Percentiles rank a stretch among this genome's conserved stretches.
phyloP scores from a whole-genome alignment of 2,113 vertebrate species.

The Seriola dumerili region DNA sequence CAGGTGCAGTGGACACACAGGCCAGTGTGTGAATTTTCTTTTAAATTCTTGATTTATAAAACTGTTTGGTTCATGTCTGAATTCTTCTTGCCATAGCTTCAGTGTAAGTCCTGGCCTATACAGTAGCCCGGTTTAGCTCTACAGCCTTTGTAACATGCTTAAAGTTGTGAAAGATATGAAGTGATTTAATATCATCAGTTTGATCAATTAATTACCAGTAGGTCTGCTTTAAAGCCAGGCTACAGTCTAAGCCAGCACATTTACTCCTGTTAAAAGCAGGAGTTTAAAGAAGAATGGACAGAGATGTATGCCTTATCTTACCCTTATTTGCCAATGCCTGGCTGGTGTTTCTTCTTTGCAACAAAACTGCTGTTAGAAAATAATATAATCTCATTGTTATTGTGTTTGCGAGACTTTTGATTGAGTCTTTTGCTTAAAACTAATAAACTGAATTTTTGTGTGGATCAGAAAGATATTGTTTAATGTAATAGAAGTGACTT shows the following conservation, averaged over 20 bases:
- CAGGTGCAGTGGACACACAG: not conserved
- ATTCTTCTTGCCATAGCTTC: slow-evolving; percentile 56
- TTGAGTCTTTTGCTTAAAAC: not conserved
- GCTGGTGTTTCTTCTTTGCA: slow-evolving; percentile 57
- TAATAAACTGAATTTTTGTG: not conserved
- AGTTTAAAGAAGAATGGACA: slow-evolving; percentile 47
- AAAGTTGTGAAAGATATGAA: not conserved
- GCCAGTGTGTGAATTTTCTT: not conserved
- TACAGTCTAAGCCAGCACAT: slow-evolving; percentile 48
- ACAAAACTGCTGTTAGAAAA: slow-evolving; percentile 67
- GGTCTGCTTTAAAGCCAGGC: slow-evolving; percentile 47
- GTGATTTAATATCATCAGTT: not conserved
- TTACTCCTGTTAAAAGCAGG: slow-evolving; percentile 42
- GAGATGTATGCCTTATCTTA: slow-evolving; percentile 47
- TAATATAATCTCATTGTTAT: slow-evolving; percentile 51
- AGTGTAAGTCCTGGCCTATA: slow-evolving; percentile 44
- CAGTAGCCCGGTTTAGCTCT: slow-evolving; percentile 31
- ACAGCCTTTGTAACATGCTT: not conserved
- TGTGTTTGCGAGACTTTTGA: not conserved
- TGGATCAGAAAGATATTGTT: not conserved
- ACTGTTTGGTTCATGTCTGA: not conserved
- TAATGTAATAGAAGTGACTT: not conserved
- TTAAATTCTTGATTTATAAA: not conserved
- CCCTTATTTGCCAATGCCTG: slow-evolving; percentile 60
- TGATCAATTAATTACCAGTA: not conserved